phyloP scores from a whole-genome alignment of 2,797 vertebrate genomes.

The Tympanoctomys barrerae region DNA sequence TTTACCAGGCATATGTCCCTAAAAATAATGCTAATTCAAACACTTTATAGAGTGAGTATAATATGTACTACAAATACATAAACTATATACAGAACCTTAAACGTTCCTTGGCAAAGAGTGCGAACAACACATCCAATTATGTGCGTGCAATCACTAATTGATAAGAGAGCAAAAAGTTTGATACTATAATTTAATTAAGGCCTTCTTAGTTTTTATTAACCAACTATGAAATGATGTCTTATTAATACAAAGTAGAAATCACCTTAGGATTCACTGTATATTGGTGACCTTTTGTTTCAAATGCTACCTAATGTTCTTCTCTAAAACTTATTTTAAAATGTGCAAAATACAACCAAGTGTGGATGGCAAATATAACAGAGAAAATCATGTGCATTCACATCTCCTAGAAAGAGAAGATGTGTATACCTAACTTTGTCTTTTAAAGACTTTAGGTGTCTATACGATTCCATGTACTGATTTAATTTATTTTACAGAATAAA shows the following conservation, averaged over 20 bases:
- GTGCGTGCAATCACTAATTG: neutral
- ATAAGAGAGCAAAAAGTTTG: neutral
- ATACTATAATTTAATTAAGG: neutral
- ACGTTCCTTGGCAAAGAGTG: neutral
- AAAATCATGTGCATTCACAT: neutral
- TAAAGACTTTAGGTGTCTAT: neutral
- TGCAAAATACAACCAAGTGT: neutral
- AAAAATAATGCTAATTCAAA: constrained; percentile 39
- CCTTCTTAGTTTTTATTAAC: constrained; percentile 4
- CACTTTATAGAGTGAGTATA: neutral
- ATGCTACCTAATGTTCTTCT: neutral
- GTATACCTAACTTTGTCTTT: neutral
- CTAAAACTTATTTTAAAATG: constrained; percentile 27
- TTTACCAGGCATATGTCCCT: neutral
- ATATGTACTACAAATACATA: neutral
- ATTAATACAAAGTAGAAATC: constrained; percentile 33
- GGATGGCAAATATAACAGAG: neutral
- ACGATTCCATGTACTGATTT: neutral
- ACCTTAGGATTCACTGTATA: neutral
- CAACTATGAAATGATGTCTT: constrained; percentile 3
- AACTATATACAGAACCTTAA: neutral
- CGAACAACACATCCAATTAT: neutral
- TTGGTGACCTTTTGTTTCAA: constrained; percentile 26
- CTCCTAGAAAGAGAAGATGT: neutral
- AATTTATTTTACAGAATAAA: neutral